Percentiles rank a stretch among this genome's conserved stretches.
These are phyloP conservation scores for Nezara viridula DNA, from an alignment of 2,888 invertebrate genomes.

Conservation along the genomic window DNA sequence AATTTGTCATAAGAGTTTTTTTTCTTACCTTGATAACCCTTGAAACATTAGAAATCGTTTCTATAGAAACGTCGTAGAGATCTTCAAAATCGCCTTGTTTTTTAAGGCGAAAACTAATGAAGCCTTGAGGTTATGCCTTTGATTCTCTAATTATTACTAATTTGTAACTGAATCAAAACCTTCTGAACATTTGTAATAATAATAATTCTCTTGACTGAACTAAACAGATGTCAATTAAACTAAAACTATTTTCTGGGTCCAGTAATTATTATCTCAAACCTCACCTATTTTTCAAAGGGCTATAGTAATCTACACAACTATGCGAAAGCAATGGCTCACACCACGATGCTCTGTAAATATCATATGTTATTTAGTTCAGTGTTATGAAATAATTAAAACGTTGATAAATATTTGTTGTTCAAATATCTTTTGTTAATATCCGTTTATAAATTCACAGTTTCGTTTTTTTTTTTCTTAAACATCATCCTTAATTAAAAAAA, in stretches of 20 bases:
- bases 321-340: not conserved
- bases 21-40: conserved; percentile 7
- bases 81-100: not conserved
- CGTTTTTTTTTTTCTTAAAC: too few relatives aligned
- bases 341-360: not conserved
- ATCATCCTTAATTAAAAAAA: too few relatives aligned
- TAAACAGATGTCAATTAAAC: not conserved
- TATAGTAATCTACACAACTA: not conserved
- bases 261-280: not conserved
- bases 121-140: not conserved
- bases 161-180: not conserved
- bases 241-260: not conserved
- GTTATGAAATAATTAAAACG: too few relatives aligned
- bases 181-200: not conserved
- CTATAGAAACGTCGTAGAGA: not conserved
- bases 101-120: not conserved
- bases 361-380: conserved; percentile 25
- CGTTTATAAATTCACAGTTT: too few relatives aligned
- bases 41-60: conserved; percentile 5
- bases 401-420: too few relatives aligned
- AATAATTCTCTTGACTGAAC: not conserved
- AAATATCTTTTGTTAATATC: too few relatives aligned
- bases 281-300: not conserved
- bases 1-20: not conserved
- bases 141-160: not conserved